These are phyloP conservation scores for Aplysia californica DNA, from an alignment of 1,140 invertebrate species.

Conservation along the genomic window DNA sequence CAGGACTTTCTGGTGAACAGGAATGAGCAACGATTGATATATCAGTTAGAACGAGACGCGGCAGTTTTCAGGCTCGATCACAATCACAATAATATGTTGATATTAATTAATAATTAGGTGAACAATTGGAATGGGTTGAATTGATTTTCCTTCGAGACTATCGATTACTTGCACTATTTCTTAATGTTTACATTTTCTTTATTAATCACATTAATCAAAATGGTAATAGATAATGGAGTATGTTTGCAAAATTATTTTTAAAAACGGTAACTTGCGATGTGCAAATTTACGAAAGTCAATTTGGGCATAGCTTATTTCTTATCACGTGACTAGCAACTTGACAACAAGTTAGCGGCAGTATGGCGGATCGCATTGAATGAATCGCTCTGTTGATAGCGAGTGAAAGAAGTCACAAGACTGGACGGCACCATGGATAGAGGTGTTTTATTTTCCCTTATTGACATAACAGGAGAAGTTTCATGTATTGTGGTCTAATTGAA, in stretches of 20 bases:
- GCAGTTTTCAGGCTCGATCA: too few species aligned
- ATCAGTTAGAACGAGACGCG: too few species aligned
- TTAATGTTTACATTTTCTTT: neutral
- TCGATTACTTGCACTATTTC: slow-evolving; percentile 2
- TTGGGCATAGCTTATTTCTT: too few species aligned
- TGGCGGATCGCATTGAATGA: slow-evolving; percentile 9
- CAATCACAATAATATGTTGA: too few species aligned
- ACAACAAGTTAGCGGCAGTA: slow-evolving; percentile 30
- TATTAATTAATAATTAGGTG: too few species aligned
- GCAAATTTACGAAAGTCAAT: neutral
- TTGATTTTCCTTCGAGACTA: neutral
- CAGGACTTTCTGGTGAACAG: too few species aligned
- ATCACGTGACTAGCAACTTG: slow-evolving; percentile 46
- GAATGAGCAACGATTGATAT: too few species aligned
- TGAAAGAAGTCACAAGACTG: neutral
- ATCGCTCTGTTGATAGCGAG: neutral
- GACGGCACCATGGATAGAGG: slow-evolving; percentile 27
- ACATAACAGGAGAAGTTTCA: neutral
- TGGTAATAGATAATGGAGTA: neutral
- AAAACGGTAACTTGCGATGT: neutral
- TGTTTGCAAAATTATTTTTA: neutral
- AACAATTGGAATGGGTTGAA: too few species aligned
- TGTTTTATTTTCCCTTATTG: neutral
- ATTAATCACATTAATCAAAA: neutral
- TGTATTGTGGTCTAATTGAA: too few species aligned